phyloP scores from a whole-genome alignment of 2,797 vertebrate genomes.

The Clamator glandarius region DNA sequence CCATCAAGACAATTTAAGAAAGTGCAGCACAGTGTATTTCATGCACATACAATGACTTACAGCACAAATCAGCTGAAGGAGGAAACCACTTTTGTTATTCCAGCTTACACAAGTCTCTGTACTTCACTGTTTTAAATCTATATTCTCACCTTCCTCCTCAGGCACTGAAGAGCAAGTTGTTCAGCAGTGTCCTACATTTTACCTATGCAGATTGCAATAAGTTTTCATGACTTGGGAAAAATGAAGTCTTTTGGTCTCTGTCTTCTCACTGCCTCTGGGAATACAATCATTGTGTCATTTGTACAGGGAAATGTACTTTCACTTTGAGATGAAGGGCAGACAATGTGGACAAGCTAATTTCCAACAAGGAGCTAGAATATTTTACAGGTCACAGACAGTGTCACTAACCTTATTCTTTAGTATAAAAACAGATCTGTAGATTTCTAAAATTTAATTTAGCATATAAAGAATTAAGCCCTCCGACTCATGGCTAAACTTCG shows the following conservation, averaged over 20 bases:
- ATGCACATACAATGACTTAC: background rate
- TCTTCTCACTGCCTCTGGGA: conserved; percentile 19
- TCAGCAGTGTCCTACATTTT: background rate
- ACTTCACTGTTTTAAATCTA: background rate
- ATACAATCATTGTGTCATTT: conserved; percentile 66
- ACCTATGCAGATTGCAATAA: background rate
- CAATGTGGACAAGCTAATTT: background rate
- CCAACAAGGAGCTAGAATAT: background rate
- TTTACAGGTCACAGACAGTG: background rate
- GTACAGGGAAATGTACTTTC: conserved; percentile 22
- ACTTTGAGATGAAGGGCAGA: conserved; percentile 15
- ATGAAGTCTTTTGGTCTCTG: background rate
- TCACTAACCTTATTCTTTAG: conserved; percentile 8
- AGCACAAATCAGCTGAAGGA: background rate
- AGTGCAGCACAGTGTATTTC: conserved; percentile 37
- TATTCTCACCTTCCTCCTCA: background rate
- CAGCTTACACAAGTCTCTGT: background rate
- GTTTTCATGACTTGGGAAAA: background rate
- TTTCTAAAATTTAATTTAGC: conserved; percentile 16
- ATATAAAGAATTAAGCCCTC: conserved; percentile 30
- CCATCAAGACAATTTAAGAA: conserved; percentile 21
- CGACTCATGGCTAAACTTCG: conserved; percentile 16
- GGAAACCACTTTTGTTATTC: background rate
- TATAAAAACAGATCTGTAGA: background rate
- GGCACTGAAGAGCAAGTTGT: background rate